Base-by-base conservation (phyloP, 2,888 invertebrate genomes). In the Heteromyza rotundicornis region DNA sequence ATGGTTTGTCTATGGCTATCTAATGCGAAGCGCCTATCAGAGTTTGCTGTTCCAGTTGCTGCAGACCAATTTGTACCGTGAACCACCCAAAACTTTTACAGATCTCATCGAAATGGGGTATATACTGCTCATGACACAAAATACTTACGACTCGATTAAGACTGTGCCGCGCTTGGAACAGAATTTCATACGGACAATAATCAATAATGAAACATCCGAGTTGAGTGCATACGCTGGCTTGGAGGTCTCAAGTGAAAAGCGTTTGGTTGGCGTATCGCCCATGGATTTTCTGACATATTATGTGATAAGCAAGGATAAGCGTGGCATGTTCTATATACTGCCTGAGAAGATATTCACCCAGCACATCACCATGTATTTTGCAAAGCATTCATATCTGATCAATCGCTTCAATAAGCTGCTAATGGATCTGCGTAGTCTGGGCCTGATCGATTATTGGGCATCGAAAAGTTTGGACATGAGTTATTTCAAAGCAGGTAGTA, bases 21-120 rank as follows among this genome's bases (percentile, higher is more conserved):
- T 73, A 7, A 60, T 75, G 51, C 69, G 70, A 2, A 66, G 65
- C 12, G 68, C 70, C 2, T 76, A 75, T 58, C 72, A 74, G 23
- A 66, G 70, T 20, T 17, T 68, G 27, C 63, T 73, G 14, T 69
- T 65, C 51, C 62, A 66, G 51, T 44, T 71, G 36, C 64, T 72
- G 1, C 67, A 68, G 44, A 63, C 66, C 16, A 64, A 63, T 59
- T 40, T 68, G 1, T 69, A 68, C 55, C 68, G 67, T n/a, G 44
- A 53, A 16, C 67, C 68, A 2, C 71, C 72, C 2, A 47, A 65
- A 20, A 63, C 60, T 0, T 35, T 71, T 2, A 10, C 36, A 2
- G 67, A 71, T 16, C 64, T 74, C 0, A 60, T 65, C 20, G 32
- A 27, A 1, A 27, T 27, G 0, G 57, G 49, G 1, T 74, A 70